Conservation (phyloP, 2,113 vertebrate species). For the Melanerpes aurifrons region DNA sequence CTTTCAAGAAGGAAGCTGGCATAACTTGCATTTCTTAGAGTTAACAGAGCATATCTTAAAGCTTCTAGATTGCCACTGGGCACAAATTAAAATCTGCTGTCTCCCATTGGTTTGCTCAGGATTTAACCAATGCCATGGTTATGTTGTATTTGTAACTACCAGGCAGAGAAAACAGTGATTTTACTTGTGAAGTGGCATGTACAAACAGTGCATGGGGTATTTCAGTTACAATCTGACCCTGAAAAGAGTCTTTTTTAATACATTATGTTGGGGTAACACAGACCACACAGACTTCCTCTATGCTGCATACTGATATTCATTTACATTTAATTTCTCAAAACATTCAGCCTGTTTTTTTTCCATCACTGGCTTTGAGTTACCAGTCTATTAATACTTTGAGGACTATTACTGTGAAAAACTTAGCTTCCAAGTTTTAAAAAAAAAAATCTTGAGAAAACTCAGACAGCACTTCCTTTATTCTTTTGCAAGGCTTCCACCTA, state of each 20-base stretch:
- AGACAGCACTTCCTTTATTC: background rate
- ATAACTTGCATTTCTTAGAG: background rate
- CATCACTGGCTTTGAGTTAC: background rate
- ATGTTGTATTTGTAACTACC: background rate
- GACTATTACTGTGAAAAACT: background rate
- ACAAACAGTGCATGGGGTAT: background rate
- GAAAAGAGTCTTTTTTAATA: background rate
- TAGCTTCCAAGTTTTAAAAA: background rate
- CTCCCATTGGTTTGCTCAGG: background rate
- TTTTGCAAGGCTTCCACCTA: background rate
- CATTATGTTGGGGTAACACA: background rate
- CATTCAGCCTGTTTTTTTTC: background rate
- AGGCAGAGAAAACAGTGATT: background rate
- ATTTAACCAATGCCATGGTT: background rate
- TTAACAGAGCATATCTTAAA: background rate
- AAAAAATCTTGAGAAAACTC: background rate
- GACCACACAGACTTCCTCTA: background rate
- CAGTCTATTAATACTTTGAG: background rate
- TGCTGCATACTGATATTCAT: background rate
- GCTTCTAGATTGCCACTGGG: background rate
- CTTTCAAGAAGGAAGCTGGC: background rate
- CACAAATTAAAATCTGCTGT: background rate
- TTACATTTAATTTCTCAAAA: background rate
- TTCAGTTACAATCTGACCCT: background rate
- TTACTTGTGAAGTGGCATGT: rapidly evolving